Conservation (phyloP, 2,113 vertebrate genomes). For the Trichechus manatus region DNA sequence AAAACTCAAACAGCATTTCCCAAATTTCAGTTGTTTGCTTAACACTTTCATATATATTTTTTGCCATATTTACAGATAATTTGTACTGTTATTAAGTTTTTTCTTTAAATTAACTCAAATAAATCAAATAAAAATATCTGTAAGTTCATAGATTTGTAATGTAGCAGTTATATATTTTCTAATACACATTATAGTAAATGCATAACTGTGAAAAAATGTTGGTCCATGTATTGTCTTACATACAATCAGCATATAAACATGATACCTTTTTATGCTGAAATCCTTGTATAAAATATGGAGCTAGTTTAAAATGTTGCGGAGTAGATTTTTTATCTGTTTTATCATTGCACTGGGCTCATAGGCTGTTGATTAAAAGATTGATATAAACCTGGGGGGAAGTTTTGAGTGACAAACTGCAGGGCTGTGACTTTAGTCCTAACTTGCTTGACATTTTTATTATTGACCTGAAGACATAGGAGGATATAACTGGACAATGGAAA, state of each 20-base stretch:
- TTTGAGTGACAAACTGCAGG: background rate
- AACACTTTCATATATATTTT: background rate
- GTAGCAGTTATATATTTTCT: constrained; percentile 14
- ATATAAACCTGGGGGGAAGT: background rate
- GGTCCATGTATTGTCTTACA: background rate
- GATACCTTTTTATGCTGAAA: background rate
- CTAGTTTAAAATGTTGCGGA: constrained; percentile 35
- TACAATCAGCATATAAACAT: background rate
- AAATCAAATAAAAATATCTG: background rate
- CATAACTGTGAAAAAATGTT: background rate
- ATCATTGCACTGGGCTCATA: background rate
- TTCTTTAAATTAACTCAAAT: constrained; percentile 15
- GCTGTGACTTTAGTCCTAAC: background rate
- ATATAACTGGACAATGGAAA: background rate
- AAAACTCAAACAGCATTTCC: background rate
- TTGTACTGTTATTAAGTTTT: background rate
- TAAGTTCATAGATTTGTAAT: background rate
- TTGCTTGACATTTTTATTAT: constrained; percentile 22
- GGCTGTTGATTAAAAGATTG: background rate
- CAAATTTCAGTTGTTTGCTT: constrained; percentile 32
- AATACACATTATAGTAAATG: background rate
- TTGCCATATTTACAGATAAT: background rate
- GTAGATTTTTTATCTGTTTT: constrained; percentile 12
- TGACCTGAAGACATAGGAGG: background rate
- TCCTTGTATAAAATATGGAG: background rate